Evolutionary conservation across 2,888 invertebrate species (phyloP).

Genomic region (Cartodere bifasciata): DNA sequence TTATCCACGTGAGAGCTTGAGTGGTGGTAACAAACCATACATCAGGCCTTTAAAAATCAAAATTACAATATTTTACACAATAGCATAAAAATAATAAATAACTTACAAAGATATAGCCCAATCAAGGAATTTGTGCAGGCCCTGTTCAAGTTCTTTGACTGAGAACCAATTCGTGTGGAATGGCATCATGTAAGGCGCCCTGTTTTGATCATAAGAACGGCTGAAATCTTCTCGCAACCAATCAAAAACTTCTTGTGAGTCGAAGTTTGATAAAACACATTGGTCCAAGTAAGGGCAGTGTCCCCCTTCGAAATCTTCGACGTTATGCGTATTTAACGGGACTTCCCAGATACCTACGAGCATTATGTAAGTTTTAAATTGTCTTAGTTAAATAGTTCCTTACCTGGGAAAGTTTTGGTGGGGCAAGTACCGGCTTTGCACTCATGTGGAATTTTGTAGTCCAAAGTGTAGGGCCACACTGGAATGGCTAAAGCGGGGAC

Average conservation of each 20-base stretch:
- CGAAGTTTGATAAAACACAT: slow-evolving; percentile 82
- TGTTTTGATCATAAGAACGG: slow-evolving; percentile 73
- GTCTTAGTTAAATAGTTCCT: too few relatives aligned
- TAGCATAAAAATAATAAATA: slow-evolving; percentile 1
- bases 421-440: slow-evolving; percentile 90
- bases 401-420: slow-evolving; percentile 76
- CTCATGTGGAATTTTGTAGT: slow-evolving; percentile 85
- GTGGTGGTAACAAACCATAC: slow-evolving; percentile 80
- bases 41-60: slow-evolving; percentile 50
- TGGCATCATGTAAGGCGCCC: slow-evolving; percentile 88
- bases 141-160: slow-evolving; percentile 68
- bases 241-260: slow-evolving; percentile 58
- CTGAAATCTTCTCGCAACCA: slow-evolving; percentile 86
- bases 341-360: slow-evolving; percentile 78
- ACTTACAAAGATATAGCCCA: slow-evolving; percentile 65
- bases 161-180: slow-evolving; percentile 97
- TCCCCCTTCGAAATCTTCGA: slow-evolving; percentile 79
- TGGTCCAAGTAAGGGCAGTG: slow-evolving; percentile 88
- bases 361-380: too few relatives aligned
- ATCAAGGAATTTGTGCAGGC: slow-evolving; percentile 73
- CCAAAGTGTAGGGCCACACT: slow-evolving; percentile 90
- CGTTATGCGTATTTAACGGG: slow-evolving; percentile 79
- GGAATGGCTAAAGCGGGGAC: slow-evolving; percentile 69
- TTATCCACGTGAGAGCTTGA: slow-evolving; percentile 83
- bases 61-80: neutral